A percentile compares a stretch with the other conserved stretches of the same genome.
phyloP scores from a whole-genome alignment of 2,797 vertebrate species.

The Halcyon leucocephala region DNA sequence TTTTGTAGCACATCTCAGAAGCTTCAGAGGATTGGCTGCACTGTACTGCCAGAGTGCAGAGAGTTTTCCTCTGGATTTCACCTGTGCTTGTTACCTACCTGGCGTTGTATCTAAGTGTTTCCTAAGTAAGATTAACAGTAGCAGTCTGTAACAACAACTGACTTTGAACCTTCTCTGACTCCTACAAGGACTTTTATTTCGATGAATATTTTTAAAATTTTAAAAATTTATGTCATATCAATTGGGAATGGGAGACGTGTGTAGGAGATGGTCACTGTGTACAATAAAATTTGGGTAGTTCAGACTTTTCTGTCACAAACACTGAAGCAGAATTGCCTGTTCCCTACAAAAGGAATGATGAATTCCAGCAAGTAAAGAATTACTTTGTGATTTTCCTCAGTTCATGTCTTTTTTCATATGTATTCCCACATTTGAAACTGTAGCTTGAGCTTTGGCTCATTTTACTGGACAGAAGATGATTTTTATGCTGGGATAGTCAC shows the following conservation, averaged over 20 bases:
- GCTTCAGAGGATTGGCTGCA: background rate
- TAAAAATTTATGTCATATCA: background rate
- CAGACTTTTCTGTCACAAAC: background rate
- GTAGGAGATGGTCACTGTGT: background rate
- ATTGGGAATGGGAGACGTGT: fast-evolving
- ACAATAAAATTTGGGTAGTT: background rate
- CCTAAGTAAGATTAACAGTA: background rate
- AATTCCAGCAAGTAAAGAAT: background rate
- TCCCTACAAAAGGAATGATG: background rate
- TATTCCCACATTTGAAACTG: background rate
- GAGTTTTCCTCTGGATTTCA: background rate
- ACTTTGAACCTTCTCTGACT: background rate
- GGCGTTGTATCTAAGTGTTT: background rate
- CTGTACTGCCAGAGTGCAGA: background rate
- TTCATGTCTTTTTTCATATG: background rate
- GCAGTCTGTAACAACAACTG: background rate
- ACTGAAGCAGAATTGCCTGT: background rate
- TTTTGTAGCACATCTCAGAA: background rate
- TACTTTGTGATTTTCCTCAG: background rate
- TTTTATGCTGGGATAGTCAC: background rate
- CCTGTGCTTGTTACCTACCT: background rate
- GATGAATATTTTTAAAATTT: background rate
- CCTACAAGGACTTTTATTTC: background rate
- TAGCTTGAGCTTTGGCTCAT: background rate
- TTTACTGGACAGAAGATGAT: background rate